Base-by-base conservation (phyloP, 2,113 vertebrate species). In the Antechinus flavipes region DNA sequence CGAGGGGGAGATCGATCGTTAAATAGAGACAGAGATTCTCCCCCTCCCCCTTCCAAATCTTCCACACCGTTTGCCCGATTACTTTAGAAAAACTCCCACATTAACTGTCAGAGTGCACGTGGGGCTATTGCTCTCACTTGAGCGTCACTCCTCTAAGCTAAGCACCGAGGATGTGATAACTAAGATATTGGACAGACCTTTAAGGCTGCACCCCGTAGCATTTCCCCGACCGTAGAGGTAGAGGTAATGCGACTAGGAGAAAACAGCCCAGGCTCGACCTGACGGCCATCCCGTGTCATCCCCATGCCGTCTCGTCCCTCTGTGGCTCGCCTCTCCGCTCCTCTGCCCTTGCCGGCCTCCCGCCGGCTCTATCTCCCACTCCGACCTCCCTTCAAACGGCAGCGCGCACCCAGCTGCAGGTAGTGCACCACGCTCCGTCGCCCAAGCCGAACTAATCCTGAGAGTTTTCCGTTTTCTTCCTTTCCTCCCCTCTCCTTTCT, bases 51-150 rank as follows among this genome's bases (percentile, higher is more conserved):
- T 68, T 16, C 61, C 14, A 16, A 35, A 16, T n/a, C 84, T 68
- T 76, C 61, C 52, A 2, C 46, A 90, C 0, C 42, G 49, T 68
- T 91, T 91, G 23, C 96, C 95, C 58, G 84, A 49, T 95, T 94
- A 96, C 94, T 97, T 95, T 97, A 61, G 8, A 27, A 95, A 97
- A 97, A 97, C 90, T 97, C 92, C 94, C 93, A 96, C 93, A 96
- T 96, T 61, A 68, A 68, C 61, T 96, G 54, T 95, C 53, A 94
- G 93, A 96, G 96, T 96, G 96, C 91, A 68, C 25, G 47, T 42
- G 47, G 56, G 30, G 92, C 54, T 92, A 94, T 96, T 95, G 94
- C 23, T 94, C 96, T 93, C 89, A 68, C n/a, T 95, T 94, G 76
- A 90, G 91, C 7, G 2, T 47, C 30, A 76, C 55, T 42, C 53